Conservation (phyloP, 2,113 vertebrate species). For the Sigmodon hispidus region DNA sequence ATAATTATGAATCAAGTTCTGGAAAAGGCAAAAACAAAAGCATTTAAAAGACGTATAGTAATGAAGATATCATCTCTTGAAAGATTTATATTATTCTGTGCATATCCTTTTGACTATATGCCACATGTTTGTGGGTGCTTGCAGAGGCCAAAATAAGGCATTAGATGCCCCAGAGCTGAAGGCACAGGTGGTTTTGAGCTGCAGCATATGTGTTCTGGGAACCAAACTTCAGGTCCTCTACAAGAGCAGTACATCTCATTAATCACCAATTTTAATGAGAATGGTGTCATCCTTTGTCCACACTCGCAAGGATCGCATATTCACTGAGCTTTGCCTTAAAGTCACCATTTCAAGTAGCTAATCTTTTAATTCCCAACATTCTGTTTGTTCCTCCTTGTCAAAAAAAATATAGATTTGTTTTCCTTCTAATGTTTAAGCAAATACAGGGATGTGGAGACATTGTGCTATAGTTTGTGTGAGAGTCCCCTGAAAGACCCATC, state of each 20-base stretch:
- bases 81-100: background rate
- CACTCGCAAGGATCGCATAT: background rate
- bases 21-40: background rate
- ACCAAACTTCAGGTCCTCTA: background rate
- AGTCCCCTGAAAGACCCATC: background rate
- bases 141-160: background rate
- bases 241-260: background rate
- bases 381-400: background rate
- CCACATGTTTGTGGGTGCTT: background rate
- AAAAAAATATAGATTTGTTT: background rate
- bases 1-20: background rate
- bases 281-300: background rate
- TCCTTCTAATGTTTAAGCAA: background rate
- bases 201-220: background rate
- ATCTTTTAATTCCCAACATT: background rate
- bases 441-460: background rate
- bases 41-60: background rate
- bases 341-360: background rate
- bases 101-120: background rate
- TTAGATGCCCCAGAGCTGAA: background rate
- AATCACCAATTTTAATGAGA: background rate
- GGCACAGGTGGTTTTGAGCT: background rate
- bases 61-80: background rate
- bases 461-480: background rate
- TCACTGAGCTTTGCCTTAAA: background rate